A percentile compares a stretch with the other conserved stretches of the same genome.
Conservation (phyloP, 2,888 invertebrate species). For the Ptychoptera albimana region DNA sequence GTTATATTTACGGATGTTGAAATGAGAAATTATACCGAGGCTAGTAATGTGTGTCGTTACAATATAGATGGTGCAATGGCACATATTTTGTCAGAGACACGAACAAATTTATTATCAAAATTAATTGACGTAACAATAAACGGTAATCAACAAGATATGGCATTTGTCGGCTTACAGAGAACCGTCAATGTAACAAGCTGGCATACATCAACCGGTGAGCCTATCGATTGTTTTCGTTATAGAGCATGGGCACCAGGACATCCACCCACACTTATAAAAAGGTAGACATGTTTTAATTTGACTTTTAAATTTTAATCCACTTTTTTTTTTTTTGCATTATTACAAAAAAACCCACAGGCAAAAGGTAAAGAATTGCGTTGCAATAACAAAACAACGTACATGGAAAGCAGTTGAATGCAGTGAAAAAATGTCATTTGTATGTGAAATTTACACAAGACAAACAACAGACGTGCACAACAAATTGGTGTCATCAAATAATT, state of each 20-base stretch:
- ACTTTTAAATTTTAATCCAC: too few relatives aligned
- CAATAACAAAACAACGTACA: background rate
- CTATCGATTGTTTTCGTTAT: constrained; percentile 40
- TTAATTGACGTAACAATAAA: constrained; percentile 15
- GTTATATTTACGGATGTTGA: constrained; percentile 22
- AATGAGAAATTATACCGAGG: constrained; percentile 38
- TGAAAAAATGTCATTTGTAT: background rate
- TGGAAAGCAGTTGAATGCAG: constrained; percentile 1
- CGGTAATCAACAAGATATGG: constrained; percentile 18
- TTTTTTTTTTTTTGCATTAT: too few relatives aligned
- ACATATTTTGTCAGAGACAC: constrained; percentile 31
- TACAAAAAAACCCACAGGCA: too few relatives aligned
- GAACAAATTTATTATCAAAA: constrained; percentile 40
- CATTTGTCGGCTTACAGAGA: constrained; percentile 43
- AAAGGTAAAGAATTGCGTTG: background rate
- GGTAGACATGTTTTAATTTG: too few relatives aligned
- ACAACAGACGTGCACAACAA: too few relatives aligned
- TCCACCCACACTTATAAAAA: constrained; percentile 22
- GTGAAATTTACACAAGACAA: background rate
- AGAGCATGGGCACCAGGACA: constrained; percentile 54
- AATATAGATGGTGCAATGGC: constrained; percentile 38
- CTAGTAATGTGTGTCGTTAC: constrained; percentile 35
- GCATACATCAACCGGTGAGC: constrained; percentile 30
- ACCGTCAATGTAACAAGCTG: constrained; percentile 6
- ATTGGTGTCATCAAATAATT: too few relatives aligned